Conservation (phyloP, 2,888 invertebrate genomes). For the Hyppa rectilinea region DNA sequence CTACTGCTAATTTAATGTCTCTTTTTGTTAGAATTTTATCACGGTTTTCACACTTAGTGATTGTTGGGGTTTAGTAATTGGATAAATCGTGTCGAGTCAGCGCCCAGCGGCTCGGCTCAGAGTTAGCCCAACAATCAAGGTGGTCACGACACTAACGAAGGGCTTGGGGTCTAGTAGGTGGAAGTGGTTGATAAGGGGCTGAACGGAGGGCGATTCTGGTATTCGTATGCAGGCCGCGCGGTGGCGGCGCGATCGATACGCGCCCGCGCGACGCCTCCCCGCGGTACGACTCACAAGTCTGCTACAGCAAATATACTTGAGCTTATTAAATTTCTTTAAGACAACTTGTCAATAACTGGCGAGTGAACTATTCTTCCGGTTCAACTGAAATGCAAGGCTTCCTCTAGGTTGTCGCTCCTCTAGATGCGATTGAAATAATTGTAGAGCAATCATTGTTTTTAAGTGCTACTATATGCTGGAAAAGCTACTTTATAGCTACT, state of each 20-base stretch:
- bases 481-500: slow-evolving; percentile 72
- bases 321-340: slow-evolving; percentile 77
- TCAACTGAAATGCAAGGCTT: slow-evolving; percentile 8
- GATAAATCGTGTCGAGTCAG: slow-evolving; percentile 43
- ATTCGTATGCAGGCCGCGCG: slow-evolving; percentile 89
- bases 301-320: slow-evolving; percentile 81
- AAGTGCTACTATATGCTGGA: slow-evolving; percentile 16
- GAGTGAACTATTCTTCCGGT: slow-evolving; percentile 5
- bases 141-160: slow-evolving; percentile 83
- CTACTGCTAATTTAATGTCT: slow-evolving; percentile 61
- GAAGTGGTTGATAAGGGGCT: slow-evolving; percentile 86
- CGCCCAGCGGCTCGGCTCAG: slow-evolving; percentile 59
- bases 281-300: slow-evolving; percentile 79
- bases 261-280: slow-evolving; percentile 88
- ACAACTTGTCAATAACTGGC: slow-evolving; percentile 39
- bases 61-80: slow-evolving; percentile 51
- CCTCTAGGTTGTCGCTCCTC: not conserved
- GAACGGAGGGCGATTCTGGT: slow-evolving; percentile 86
- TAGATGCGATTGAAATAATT: slow-evolving; percentile 13
- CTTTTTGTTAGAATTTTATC: slow-evolving; percentile 24
- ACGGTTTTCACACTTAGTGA: slow-evolving; percentile 52
- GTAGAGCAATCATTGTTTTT: slow-evolving; percentile 9
- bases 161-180: slow-evolving; percentile 81
- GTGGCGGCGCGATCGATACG: slow-evolving; percentile 88
- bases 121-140: slow-evolving; percentile 79